Evolutionary conservation across 2,888 invertebrate genomes (phyloP).

Genomic region (Amiota minor): DNA sequence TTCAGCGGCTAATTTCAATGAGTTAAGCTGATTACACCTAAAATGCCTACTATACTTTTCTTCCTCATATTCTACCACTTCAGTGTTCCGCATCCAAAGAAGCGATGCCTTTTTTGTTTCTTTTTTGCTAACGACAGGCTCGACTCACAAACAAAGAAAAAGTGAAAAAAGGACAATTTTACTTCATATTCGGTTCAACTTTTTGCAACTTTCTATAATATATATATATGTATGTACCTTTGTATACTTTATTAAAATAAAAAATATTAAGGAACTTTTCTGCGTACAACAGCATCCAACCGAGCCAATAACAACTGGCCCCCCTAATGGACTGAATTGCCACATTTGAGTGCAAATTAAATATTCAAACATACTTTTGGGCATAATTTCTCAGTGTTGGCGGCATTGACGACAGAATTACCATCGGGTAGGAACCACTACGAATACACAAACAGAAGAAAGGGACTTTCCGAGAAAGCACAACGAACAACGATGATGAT

Average conservation of each 20-base stretch:
- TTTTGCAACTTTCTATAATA: background rate
- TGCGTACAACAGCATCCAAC: background rate
- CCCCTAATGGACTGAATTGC: constrained; percentile 10
- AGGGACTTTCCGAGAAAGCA: background rate
- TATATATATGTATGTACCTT: background rate
- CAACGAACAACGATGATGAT: constrained; percentile 16
- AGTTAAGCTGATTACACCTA: constrained; percentile 20
- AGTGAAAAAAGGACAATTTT: background rate
- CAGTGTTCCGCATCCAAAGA: too few relatives aligned
- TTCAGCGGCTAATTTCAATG: constrained; percentile 19
- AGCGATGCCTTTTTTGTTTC: too few relatives aligned
- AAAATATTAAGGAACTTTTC: background rate
- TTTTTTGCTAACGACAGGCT: too few relatives aligned
- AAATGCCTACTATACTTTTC: constrained; percentile 3
- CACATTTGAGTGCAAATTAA: constrained; percentile 61
- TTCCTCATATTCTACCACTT: background rate
- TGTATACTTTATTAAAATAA: background rate
- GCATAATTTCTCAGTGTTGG: constrained; percentile 35
- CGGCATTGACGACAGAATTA: background rate
- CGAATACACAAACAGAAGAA: too few relatives aligned
- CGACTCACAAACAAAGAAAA: background rate
- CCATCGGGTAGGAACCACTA: too few relatives aligned
- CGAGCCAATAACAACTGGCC: background rate
- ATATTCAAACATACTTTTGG: constrained; percentile 54
- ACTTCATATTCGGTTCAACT: background rate